Evolutionary conservation across 2,113 vertebrate species (phyloP).

Genomic region (Phyllostomus discolor): DNA sequence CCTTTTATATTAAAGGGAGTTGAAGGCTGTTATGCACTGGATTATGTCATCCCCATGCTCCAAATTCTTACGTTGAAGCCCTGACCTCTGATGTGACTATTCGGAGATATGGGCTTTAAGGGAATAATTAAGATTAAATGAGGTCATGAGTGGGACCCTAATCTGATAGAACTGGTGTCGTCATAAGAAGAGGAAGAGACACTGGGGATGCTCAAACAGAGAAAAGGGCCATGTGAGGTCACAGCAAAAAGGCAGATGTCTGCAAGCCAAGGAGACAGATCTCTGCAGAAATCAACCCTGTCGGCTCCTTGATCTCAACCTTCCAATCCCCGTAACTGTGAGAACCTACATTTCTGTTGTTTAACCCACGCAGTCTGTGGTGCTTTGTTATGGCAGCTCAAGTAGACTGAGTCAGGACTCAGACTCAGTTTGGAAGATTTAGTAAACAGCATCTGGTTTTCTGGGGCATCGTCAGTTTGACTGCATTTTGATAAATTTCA

Average conservation of each 20-base stretch:
- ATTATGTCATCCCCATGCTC: neutral
- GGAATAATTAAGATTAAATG: neutral
- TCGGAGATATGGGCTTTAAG: neutral
- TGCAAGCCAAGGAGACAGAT: neutral
- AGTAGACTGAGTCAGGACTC: neutral
- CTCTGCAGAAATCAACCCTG: neutral
- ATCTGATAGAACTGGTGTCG: neutral
- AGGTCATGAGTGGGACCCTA: neutral
- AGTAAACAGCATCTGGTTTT: neutral
- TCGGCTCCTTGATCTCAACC: neutral
- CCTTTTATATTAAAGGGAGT: neutral
- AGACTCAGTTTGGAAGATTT: neutral
- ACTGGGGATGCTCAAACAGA: neutral
- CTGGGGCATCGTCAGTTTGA: neutral
- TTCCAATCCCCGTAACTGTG: neutral
- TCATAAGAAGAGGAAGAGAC: neutral
- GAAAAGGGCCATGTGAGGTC: neutral
- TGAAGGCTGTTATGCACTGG: neutral
- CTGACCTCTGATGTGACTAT: neutral
- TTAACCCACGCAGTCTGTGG: neutral
- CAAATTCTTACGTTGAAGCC: neutral
- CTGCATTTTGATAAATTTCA: neutral
- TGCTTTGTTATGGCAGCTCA: neutral
- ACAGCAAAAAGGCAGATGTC: neutral
- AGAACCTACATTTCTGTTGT: neutral